Evolutionary conservation across 2,888 invertebrate genomes (phyloP).

Genomic region (Aphrophora alni): DNA sequence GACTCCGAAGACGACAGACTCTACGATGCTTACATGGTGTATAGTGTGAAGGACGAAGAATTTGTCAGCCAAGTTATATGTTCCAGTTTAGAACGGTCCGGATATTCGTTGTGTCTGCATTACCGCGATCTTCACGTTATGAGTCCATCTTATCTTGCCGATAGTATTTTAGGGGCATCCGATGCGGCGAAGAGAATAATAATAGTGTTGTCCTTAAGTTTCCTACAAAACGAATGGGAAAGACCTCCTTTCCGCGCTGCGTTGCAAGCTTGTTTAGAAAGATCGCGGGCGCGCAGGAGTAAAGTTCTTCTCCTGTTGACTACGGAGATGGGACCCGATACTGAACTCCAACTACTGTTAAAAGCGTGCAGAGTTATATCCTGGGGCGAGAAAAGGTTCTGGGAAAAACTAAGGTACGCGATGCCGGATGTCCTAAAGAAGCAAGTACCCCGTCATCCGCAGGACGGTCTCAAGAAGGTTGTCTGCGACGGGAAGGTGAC

Average conservation of each 20-base stretch:
- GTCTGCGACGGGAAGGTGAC: conserved; percentile 63
- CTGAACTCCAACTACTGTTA: conserved; percentile 87
- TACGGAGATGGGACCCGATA: conserved; percentile 79
- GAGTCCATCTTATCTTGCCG: conserved; percentile 54
- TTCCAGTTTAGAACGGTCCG: conserved; percentile 82
- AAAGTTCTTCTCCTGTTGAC: conserved; percentile 84
- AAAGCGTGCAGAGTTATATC: conserved; percentile 83
- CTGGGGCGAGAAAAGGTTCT: conserved; percentile 91
- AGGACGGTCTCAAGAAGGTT: conserved; percentile 59
- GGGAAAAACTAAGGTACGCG: conserved; percentile 90
- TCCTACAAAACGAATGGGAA: conserved; percentile 93
- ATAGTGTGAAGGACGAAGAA: conserved; percentile 90
- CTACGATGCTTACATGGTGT: conserved; percentile 92
- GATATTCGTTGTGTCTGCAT: conserved; percentile 85
- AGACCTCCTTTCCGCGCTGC: conserved; percentile 89
- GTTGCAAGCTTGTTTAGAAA: conserved; percentile 85
- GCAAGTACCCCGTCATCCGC: conserved; percentile 35
- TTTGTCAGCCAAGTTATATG: conserved; percentile 86
- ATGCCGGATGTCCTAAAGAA: conserved; percentile 75
- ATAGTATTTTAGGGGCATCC: conserved; percentile 78
- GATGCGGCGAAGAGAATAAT: conserved; percentile 87
- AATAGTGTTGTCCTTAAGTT: conserved; percentile 85
- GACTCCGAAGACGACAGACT: conserved; percentile 76
- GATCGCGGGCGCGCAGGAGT: conserved; percentile 83
- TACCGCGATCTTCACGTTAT: conserved; percentile 74